Evolutionary conservation across 2,888 invertebrate species (phyloP).

Genomic region (Ophraella communa): DNA sequence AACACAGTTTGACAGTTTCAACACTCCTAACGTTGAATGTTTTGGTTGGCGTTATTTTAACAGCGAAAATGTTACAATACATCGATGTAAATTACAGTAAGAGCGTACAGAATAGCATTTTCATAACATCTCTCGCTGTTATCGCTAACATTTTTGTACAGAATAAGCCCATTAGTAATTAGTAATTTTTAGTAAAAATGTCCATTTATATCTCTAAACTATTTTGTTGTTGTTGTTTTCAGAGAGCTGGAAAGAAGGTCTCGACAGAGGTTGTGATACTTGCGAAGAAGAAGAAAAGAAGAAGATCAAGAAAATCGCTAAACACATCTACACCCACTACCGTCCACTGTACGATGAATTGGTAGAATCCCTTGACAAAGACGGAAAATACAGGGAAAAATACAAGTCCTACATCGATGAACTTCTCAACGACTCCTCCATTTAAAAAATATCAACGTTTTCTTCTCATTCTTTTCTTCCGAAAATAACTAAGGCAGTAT

Average conservation of each 20-base stretch:
- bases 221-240: conserved; percentile 47
- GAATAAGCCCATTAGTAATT: too few relatives aligned
- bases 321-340: conserved; percentile 69
- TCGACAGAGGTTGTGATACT: conserved; percentile 68
- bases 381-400: conserved; percentile 67
- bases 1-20: too few relatives aligned
- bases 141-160: too few relatives aligned
- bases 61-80: too few relatives aligned
- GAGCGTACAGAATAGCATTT: too few relatives aligned
- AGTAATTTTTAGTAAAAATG: too few relatives aligned
- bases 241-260: conserved; percentile 73
- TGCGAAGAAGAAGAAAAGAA: conserved; percentile 70
- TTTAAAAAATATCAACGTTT: too few relatives aligned
- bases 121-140: too few relatives aligned
- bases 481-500: not conserved
- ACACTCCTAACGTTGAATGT: too few relatives aligned
- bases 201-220: not conserved
- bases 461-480: too few relatives aligned
- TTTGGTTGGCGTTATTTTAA: too few relatives aligned
- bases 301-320: conserved; percentile 68
- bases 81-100: too few relatives aligned
- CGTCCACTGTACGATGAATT: conserved; percentile 68
- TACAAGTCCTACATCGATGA: conserved; percentile 60
- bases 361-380: conserved; percentile 71
- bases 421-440: not conserved